These are phyloP conservation scores for Melanocharis versteri DNA, from an alignment of 2,113 vertebrate species.

Conservation along the genomic window DNA sequence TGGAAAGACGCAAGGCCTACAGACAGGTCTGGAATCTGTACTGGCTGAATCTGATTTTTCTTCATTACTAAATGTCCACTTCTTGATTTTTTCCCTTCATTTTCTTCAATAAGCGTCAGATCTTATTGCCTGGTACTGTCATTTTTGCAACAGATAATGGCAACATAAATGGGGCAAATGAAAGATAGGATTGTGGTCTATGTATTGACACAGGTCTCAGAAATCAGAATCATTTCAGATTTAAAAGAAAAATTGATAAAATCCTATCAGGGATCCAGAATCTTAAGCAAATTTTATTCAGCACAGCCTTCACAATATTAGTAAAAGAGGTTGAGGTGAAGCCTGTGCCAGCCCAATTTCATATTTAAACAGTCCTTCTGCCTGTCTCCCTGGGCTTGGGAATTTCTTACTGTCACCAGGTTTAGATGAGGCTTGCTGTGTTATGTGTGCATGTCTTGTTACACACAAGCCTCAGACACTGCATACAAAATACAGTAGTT, in stretches of 20 bases:
- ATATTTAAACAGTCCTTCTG: neutral
- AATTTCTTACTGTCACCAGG: neutral
- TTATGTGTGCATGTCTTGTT: neutral
- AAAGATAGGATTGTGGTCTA: accelerated
- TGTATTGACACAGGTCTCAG: neutral
- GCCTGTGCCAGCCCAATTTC: neutral
- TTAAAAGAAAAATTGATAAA: accelerated
- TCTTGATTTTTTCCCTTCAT: accelerated
- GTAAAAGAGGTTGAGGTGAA: neutral
- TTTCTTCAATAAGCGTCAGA: neutral
- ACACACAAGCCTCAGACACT: neutral
- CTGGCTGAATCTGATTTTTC: neutral
- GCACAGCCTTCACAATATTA: neutral
- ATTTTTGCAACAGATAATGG: neutral
- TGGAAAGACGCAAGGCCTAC: neutral
- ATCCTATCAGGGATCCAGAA: neutral
- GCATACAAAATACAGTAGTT: neutral
- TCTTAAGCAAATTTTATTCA: neutral
- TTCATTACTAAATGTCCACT: neutral
- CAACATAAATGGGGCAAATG: neutral
- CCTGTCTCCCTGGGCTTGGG: neutral
- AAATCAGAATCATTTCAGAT: neutral
- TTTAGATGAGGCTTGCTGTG: neutral
- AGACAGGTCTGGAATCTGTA: neutral
- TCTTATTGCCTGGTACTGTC: neutral